phyloP scores from a whole-genome alignment of 1,140 invertebrate genomes.

The Platyura marginata region DNA sequence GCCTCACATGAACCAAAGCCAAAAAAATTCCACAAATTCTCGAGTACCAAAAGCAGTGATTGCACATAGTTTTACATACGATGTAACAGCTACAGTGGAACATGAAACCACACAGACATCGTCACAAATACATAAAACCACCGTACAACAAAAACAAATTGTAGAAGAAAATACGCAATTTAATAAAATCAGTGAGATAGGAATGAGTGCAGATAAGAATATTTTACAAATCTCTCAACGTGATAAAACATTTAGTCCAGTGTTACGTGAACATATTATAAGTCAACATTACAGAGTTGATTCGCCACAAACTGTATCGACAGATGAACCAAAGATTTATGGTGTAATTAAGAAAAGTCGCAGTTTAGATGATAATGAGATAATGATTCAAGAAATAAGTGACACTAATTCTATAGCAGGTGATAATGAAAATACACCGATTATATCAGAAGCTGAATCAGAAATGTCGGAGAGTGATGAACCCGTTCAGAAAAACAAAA shows the following conservation, averaged over 20 bases:
- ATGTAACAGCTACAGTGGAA: neutral
- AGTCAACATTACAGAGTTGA: conserved; percentile 11
- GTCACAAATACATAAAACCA: neutral
- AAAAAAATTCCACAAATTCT: neutral
- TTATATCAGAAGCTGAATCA: conserved; percentile 26
- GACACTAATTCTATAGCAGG: conserved; percentile 7
- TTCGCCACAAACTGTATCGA: conserved; percentile 10
- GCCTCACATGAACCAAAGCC: no score
- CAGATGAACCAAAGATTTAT: neutral
- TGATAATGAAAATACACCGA: conserved; percentile 9
- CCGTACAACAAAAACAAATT: no score
- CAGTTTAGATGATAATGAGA: conserved; percentile 20
- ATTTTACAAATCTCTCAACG: neutral
- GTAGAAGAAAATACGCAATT: neutral
- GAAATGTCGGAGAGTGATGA: conserved; percentile 19
- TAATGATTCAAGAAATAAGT: conserved; percentile 18
- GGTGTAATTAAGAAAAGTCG: conserved; percentile 12
- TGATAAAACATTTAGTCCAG: neutral
- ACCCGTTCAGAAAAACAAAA: neutral
- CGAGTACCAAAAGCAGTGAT: conserved; percentile 1
- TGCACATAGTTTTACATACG: neutral
- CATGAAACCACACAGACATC: neutral
- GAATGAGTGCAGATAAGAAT: neutral
- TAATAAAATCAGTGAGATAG: neutral
- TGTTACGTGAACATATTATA: neutral